Evolutionary conservation across 2,113 vertebrate species (phyloP).

Genomic region (Callocephalon fimbriatum): DNA sequence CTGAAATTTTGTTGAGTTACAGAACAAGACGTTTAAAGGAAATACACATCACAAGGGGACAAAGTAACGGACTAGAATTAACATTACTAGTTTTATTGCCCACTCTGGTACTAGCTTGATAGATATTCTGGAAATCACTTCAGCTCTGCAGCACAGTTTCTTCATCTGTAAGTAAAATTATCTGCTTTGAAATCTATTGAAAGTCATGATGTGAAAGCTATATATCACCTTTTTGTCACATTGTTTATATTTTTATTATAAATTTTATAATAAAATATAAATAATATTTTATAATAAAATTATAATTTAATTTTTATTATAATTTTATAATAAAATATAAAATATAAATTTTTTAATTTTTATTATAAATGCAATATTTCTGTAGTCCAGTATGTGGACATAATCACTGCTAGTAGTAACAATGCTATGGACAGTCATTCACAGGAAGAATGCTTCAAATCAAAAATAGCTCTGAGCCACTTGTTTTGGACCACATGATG

Average conservation of each 20-base stretch:
- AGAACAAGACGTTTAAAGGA: neutral
- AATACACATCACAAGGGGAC: neutral
- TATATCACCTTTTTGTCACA: neutral
- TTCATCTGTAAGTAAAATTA: neutral
- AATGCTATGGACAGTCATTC: neutral
- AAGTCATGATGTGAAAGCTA: neutral
- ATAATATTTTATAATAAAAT: no score
- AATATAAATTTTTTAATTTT: no score
- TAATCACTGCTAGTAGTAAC: neutral
- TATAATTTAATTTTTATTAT: no score
- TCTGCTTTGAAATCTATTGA: neutral
- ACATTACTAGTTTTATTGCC: neutral
- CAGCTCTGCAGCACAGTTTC: neutral
- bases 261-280: no score
- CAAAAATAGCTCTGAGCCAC: neutral
- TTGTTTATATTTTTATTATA: neutral
- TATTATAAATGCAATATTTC: no score
- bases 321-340: no score
- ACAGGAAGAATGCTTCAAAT: neutral
- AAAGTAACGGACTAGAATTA: neutral
- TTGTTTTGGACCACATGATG: neutral
- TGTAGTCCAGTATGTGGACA: neutral
- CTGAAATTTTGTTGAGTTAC: neutral
- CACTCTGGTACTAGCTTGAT: neutral
- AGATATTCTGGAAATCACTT: neutral